Percentiles rank a stretch among this genome's conserved stretches.
Conservation (phyloP, 2,888 invertebrate species). For the Xestia rhomboidea region DNA sequence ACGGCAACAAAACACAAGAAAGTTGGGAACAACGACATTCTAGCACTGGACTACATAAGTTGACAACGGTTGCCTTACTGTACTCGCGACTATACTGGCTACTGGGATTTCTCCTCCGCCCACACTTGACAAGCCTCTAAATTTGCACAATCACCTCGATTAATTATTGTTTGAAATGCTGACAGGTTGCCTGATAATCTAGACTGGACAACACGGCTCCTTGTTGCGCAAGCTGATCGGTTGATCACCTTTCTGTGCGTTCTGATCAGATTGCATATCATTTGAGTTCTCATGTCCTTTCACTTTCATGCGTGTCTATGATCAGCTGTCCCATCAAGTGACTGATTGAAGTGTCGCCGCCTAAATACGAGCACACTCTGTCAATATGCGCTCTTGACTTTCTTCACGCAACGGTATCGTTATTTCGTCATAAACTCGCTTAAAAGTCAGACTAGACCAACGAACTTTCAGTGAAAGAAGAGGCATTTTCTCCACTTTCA, state of each 20-base stretch:
- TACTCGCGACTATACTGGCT: conserved; percentile 42
- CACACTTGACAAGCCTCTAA: conserved; percentile 66
- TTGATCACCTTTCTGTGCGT: conserved; percentile 67
- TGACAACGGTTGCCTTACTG: conserved; percentile 34
- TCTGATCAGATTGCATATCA: conserved; percentile 65
- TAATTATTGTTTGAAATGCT: conserved; percentile 72
- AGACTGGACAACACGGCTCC: conserved; percentile 62
- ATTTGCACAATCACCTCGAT: conserved; percentile 71
- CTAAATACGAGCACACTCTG: conserved; percentile 7
- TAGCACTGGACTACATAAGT: conserved; percentile 38
- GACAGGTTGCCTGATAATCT: conserved; percentile 70
- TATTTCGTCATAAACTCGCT: neutral
- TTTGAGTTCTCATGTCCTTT: conserved; percentile 66
- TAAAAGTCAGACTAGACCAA: conserved; percentile 32
- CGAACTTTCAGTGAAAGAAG: conserved; percentile 71
- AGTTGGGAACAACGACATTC: conserved; percentile 61
- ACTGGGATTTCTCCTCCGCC: conserved; percentile 66
- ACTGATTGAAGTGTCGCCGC: conserved; percentile 29
- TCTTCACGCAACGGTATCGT: conserved; percentile 3
- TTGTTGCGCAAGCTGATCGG: conserved; percentile 66
- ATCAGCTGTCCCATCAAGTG: conserved; percentile 40
- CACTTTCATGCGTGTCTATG: conserved; percentile 61
- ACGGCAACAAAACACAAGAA: conserved; percentile 57
- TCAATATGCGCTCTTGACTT: conserved; percentile 4
- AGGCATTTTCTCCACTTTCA: conserved; percentile 84